Percentiles rank a stretch among this genome's conserved stretches.
phyloP scores from a whole-genome alignment of 2,888 invertebrate species.

The Julus scandinavius region DNA sequence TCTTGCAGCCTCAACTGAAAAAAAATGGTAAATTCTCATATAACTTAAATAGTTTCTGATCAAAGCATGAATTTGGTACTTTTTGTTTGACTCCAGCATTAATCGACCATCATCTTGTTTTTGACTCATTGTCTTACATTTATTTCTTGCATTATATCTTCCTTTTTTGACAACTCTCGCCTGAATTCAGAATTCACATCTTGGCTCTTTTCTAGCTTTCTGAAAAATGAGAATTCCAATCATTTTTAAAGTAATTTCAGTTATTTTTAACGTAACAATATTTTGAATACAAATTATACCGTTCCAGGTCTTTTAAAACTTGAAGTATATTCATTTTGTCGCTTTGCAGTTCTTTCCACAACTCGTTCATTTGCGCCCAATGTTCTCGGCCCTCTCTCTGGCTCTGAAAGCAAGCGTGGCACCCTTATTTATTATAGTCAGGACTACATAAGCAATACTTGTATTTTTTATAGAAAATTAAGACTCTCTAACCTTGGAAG shows the following conservation, averaged over 20 bases:
- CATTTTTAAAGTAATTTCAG: too few relatives aligned
- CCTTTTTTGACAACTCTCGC: constrained; percentile 50
- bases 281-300: background rate
- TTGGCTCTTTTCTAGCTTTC: constrained; percentile 55
- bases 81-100: background rate
- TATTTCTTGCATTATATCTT: constrained; percentile 50
- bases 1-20: constrained; percentile 51
- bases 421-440: background rate
- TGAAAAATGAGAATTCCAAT: background rate
- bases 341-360: constrained; percentile 52
- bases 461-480: background rate
- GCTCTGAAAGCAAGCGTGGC: background rate
- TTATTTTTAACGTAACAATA: background rate
- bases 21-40: background rate
- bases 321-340: constrained; percentile 50
- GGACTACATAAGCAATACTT: too few relatives aligned
- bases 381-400: background rate
- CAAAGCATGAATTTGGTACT: background rate
- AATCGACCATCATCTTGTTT: background rate
- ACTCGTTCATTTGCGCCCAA: constrained; percentile 14
- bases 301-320: constrained; percentile 51
- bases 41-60: too few relatives aligned
- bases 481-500: background rate
- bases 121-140: background rate
- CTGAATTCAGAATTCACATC: constrained; percentile 51